phyloP scores from a whole-genome alignment of 2,797 vertebrate species.

The Hydrophis major region DNA sequence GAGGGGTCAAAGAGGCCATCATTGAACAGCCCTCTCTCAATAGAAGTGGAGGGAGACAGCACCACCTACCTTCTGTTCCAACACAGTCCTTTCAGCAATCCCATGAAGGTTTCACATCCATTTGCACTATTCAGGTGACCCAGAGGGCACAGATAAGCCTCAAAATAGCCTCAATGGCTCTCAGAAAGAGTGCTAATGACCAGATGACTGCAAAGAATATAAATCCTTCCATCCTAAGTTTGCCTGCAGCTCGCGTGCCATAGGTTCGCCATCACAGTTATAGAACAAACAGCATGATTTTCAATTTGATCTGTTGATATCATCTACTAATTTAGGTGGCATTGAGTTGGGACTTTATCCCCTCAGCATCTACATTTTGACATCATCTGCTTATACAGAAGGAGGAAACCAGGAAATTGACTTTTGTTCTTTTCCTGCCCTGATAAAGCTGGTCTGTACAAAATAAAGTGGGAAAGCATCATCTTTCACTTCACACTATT shows the following conservation, averaged over 20 bases:
- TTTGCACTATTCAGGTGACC: background rate
- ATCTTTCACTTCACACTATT: background rate
- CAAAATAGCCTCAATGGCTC: background rate
- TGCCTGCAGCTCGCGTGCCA: too few species aligned
- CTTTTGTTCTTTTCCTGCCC: background rate
- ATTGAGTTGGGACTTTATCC: background rate
- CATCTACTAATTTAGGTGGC: background rate
- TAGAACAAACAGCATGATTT: background rate
- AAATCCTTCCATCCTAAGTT: background rate
- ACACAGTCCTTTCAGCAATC: background rate
- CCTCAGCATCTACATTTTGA: background rate
- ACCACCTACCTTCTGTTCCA: background rate
- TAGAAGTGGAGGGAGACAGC: background rate
- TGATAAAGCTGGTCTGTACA: background rate
- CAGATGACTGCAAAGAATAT: background rate
- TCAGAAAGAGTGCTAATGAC: background rate
- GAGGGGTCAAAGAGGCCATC: background rate
- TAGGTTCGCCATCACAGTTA: too few species aligned
- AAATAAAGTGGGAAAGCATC: background rate
- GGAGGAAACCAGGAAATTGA: background rate
- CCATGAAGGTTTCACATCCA: background rate
- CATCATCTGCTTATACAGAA: background rate
- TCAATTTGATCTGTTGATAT: background rate
- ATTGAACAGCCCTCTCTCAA: background rate
- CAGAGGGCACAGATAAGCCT: background rate